Percentiles rank a stretch among this genome's conserved stretches.
These are phyloP conservation scores for Nothoprocta pentlandii DNA, from an alignment of 2,113 vertebrate genomes.

Conservation along the genomic window DNA sequence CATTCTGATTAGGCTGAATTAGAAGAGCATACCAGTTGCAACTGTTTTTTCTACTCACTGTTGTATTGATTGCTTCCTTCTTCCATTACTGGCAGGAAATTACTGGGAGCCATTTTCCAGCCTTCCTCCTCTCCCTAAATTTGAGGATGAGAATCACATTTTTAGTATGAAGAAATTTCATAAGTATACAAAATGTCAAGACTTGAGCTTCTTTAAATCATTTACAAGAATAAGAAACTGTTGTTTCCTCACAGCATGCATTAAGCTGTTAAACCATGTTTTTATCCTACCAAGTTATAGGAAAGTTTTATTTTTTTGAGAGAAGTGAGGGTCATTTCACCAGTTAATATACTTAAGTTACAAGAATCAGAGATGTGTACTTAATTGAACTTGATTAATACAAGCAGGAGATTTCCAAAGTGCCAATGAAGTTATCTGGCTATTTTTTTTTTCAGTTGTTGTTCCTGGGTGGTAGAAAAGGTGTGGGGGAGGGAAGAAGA, in stretches of 20 bases:
- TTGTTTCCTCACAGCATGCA: not conserved
- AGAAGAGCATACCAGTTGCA: not conserved
- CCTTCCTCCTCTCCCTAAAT: constrained; percentile 80
- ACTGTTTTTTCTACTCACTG: constrained; percentile 76
- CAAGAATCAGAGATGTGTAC: not conserved
- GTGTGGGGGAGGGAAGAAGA: not conserved
- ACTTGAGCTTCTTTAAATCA: not conserved
- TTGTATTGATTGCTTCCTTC: constrained; percentile 78
- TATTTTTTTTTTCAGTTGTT: not conserved
- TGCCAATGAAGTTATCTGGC: not conserved
- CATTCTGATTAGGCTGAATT: not conserved
- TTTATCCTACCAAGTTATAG: not conserved
- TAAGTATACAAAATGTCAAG: not conserved
- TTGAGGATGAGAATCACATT: not conserved
- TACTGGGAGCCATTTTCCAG: constrained; percentile 88
- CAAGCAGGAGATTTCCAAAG: not conserved
- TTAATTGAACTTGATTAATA: not conserved
- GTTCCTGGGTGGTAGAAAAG: not conserved
- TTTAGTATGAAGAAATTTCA: not conserved
- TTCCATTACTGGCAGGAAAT: constrained; percentile 84
- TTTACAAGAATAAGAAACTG: not conserved
- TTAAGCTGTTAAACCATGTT: not conserved
- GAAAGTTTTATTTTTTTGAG: not conserved
- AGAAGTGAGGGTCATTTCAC: not conserved
- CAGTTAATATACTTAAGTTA: not conserved